Evolutionary conservation across 2,113 vertebrate genomes (phyloP), one percentile per base, ranked within the genome.

Genomic region (Onychostoma macrolepis): DNA sequence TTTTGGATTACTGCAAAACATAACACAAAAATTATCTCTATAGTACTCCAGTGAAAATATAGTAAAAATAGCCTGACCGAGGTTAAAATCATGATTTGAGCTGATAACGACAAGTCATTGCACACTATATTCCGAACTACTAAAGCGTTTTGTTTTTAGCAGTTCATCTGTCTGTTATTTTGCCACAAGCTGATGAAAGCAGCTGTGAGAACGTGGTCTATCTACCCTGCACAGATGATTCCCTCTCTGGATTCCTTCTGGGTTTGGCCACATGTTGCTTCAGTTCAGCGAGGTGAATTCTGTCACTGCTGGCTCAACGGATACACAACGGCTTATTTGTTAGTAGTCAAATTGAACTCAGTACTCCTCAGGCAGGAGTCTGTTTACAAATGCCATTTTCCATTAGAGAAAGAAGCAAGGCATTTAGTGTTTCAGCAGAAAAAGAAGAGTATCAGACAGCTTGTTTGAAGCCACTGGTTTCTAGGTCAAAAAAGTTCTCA

Each of bases 111-210:
- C 21, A n/a, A 2, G 43, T 48, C 41, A 13, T 65, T 48, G 4
- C 19, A 63, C 6, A 45, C 21, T 61, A 67, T 30, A 83, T 50
- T 50, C 28, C 6, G 1, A 48, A 69, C 11, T 12, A 19, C 63
- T 83, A n/a, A 50, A 83, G 43, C 2, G 26, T 50, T 78, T 75
- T 45, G 72, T 45, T 75, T 45, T 76, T 4, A 76, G 72, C 6
- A 41, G 53, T 61, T 61, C 33, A 61, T 80, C 12, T n/a, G 5
- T 38, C 78, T 48, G 61, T 48, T 50, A 69, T 83, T 69, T 83
- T 50, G 80, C 80, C 80, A 69, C 41, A 69, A 69, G 80, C 80
- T 69, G 7, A 67, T 13, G 10, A 45, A 67, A 69, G 56, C 63
- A 83, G 63, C 80, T 83, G 63, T 71, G 65, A 30, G 63, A 67